Evolutionary conservation across 2,113 vertebrate genomes (phyloP).

Genomic region (Pterocles gutturalis): DNA sequence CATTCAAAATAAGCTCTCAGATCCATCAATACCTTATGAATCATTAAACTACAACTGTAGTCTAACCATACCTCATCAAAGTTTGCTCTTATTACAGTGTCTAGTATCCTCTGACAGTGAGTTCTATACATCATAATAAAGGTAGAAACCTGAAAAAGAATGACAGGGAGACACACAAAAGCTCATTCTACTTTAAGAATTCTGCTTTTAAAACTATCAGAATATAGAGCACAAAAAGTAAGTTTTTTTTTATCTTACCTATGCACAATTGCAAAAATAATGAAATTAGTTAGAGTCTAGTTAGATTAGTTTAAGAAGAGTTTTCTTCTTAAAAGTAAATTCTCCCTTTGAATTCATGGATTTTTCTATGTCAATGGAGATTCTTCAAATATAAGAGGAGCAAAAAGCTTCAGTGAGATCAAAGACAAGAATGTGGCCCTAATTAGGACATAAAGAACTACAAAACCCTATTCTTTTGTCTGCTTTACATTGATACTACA

Average conservation of each 20-base stretch:
- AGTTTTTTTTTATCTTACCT: not conserved
- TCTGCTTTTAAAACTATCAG: not conserved
- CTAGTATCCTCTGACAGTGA: conserved; percentile 99
- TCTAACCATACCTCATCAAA: conserved; percentile 91
- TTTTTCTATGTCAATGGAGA: conserved; percentile 57
- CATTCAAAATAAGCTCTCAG: not conserved
- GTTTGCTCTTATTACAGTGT: conserved; percentile 99
- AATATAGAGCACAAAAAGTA: not conserved
- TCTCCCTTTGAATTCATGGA: conserved; percentile 50
- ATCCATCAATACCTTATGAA: not conserved
- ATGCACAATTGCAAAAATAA: conserved; percentile 1
- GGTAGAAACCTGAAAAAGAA: conserved; percentile 89
- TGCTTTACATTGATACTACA: conserved; percentile 57
- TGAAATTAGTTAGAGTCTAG: not conserved
- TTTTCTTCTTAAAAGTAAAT: conserved; percentile 54
- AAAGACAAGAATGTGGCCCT: conserved; percentile 65
- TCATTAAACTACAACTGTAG: not conserved
- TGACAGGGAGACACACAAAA: conserved; percentile 23
- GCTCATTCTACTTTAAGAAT: conserved; percentile 11
- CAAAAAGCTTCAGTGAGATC: conserved; percentile 67
- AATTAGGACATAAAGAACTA: conserved; percentile 70
- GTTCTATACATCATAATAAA: conserved; percentile 99
- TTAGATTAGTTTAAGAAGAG: conserved; percentile 8
- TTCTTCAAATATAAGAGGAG: conserved; percentile 60
- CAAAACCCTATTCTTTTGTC: conserved; percentile 55